Conservation (phyloP, 2,888 invertebrate genomes). For the Formica aserva region DNA sequence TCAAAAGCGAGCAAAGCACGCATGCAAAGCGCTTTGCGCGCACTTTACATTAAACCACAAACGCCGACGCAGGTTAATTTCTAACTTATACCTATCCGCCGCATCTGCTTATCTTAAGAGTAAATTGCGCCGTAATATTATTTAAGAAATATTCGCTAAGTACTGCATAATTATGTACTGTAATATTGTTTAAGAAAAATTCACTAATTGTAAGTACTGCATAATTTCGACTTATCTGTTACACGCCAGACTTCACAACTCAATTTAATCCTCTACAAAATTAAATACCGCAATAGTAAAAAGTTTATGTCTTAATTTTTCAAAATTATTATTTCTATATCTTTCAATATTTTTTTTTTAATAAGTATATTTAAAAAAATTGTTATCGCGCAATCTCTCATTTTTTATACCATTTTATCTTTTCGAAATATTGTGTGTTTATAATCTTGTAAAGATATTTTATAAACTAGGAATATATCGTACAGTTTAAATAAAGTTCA, state of each 20-base stretch:
- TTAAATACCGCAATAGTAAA: not conserved
- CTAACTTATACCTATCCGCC: slow-evolving; percentile 14
- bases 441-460: not conserved
- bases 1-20: slow-evolving; percentile 35
- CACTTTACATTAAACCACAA: slow-evolving; percentile 19
- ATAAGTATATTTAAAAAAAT: not conserved
- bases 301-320: not conserved
- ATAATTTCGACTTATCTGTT: slow-evolving; percentile 4
- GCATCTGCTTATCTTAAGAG: slow-evolving; percentile 38
- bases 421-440: not conserved
- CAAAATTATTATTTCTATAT: not conserved
- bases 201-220: not conserved
- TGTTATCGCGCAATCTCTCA: not conserved
- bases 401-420: not conserved
- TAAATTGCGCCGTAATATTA: slow-evolving; percentile 24
- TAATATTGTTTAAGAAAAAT: slow-evolving; percentile 33
- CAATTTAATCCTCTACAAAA: not conserved
- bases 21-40: slow-evolving; percentile 31
- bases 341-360: not conserved
- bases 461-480: not conserved
- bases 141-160: slow-evolving; percentile 31
- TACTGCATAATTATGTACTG: not conserved
- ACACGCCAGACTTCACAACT: not conserved
- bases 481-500: not conserved
- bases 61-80: slow-evolving; percentile 36